Evolutionary conservation across 1,140 invertebrate genomes (phyloP), one percentile per base, ranked within the genome.

Genomic region (Maconellicoccus hirsutus): DNA sequence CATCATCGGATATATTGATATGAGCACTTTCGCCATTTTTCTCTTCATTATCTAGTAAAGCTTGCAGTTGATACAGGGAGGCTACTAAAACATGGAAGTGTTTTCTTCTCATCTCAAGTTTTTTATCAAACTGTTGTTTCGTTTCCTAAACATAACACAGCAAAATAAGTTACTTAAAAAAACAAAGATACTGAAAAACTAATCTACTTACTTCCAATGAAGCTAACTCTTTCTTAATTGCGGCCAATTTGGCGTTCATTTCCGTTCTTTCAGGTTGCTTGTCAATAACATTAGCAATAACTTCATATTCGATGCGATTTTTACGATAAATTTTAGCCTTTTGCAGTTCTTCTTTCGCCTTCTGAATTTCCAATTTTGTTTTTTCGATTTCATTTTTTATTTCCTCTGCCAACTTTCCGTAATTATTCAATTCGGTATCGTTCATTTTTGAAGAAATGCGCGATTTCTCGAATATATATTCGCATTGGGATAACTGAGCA

Each of bases 271-370:
- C 92, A 0, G 94, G 94, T 76, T 96, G 91, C 75, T 91, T 86
- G 74, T 89, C 88, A 73, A 97, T 96, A 1, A 94, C 85, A 80
- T 92, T 91, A 0, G 94, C 93, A 25, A 97, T 75, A 4, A 93
- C 86, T 84, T 97, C 93, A 81, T 96, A 97, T 77, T 96, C 93
- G 81, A 92, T 88, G 75, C 91, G 85, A 79, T 97, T 94, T 78
- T 93, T 93, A 1, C 93, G 84, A 19, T 91, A 85, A 75, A 86
- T 86, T 78, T 93, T 93, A 0, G 91, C 91, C 75, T 90, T 83
- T 70, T 87, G 83, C 19, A 95, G 80, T 73, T 93, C 87, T 6
- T 74, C 70, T 75, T 82, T 83, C 22, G 87, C 89, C 21, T 81
- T 82, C 71, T 89, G 85, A 74, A 94, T 93, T 72, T 88, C 85